These are phyloP conservation scores for Ennomos fuscantarius DNA, from an alignment of 2,888 invertebrate genomes.

Conservation along the genomic window DNA sequence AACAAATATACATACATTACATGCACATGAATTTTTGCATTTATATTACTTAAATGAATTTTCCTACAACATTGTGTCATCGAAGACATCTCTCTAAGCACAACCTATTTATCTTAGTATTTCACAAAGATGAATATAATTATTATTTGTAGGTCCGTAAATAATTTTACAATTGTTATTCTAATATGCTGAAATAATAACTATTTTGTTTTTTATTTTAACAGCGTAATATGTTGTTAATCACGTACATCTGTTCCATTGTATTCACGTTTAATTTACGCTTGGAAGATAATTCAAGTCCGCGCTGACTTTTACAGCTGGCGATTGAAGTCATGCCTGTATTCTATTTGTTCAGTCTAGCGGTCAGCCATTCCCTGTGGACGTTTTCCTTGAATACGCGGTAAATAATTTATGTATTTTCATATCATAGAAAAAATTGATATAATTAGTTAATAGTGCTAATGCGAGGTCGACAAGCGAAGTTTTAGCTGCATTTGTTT, in stretches of 20 bases:
- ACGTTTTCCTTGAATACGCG: slow-evolving; percentile 9
- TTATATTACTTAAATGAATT: too few relatives aligned
- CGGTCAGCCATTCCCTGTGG: background rate
- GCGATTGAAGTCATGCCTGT: slow-evolving; percentile 23
- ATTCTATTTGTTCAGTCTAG: slow-evolving; percentile 13
- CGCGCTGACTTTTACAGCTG: slow-evolving; percentile 27
- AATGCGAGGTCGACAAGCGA: slow-evolving; percentile 22
- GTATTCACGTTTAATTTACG: slow-evolving; percentile 16
- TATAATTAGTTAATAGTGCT: slow-evolving; percentile 7
- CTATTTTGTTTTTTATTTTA: too few relatives aligned
- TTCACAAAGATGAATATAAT: too few relatives aligned
- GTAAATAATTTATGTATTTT: slow-evolving; percentile 5
- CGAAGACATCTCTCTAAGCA: too few relatives aligned
- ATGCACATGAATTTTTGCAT: too few relatives aligned
- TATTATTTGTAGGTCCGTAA: too few relatives aligned
- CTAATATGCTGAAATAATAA: too few relatives aligned
- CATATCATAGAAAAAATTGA: background rate
- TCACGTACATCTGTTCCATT: slow-evolving; percentile 11
- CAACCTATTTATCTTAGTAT: too few relatives aligned
- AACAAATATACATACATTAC: too few relatives aligned
- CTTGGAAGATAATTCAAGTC: slow-evolving; percentile 23
- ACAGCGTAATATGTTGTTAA: slow-evolving; percentile 14
- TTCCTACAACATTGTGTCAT: too few relatives aligned
- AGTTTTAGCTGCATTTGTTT: slow-evolving; percentile 1
- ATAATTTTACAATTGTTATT: too few relatives aligned